Evolutionary conservation across 2,888 invertebrate species (phyloP), one percentile per base, ranked within the genome.

Genomic region (Acleris emargana): DNA sequence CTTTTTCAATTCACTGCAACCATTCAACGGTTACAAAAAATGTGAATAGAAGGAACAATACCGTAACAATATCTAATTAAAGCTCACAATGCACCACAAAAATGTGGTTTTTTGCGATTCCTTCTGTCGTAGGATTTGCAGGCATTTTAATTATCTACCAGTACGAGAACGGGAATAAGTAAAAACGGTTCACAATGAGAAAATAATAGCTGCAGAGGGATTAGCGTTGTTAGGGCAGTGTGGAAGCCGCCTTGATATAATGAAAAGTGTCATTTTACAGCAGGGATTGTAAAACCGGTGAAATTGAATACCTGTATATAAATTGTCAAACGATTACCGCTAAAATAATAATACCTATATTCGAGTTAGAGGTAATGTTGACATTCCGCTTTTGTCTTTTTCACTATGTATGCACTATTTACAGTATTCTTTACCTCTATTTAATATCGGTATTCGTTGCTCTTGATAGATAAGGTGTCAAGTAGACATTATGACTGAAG

Each of bases 101-200:
- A 68, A 58, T 53, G 55, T 52, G 57, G 63, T 64, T 68, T 69
- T 38, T 71, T 67, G 61, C 64, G 50, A 57, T 49, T 62, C 72
- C 69, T 71, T 71, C 68, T 72, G 78, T 72, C 77, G 78, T 49
- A 49, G 64, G 42, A 49, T 54, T 81, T 72, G 78, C 79, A 71
- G 77, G 82, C 77, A 85, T 88, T 88, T 87, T 87, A 87, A 87
- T 88, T 88, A 86, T 84, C 79, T 75, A 72, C 73, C 79, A 79
- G 80, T 78, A 82, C 81, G 78, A 77, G 75, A 71, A 68, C 67
- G 64, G 75, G 76, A 79, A 77, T 76, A 78, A 79, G 78, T 76
- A 81, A 84, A 83, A 84, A 81, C 71, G 74, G 74, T 69, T 74
- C 76, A 72, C 78, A 83, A 85, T 84, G 84, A 79, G 83, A 81